Percentiles rank a stretch among this genome's conserved stretches.
These are phyloP conservation scores for Drosophila paranaensis DNA, from an alignment of 2,888 invertebrate genomes.

Conservation along the genomic window DNA sequence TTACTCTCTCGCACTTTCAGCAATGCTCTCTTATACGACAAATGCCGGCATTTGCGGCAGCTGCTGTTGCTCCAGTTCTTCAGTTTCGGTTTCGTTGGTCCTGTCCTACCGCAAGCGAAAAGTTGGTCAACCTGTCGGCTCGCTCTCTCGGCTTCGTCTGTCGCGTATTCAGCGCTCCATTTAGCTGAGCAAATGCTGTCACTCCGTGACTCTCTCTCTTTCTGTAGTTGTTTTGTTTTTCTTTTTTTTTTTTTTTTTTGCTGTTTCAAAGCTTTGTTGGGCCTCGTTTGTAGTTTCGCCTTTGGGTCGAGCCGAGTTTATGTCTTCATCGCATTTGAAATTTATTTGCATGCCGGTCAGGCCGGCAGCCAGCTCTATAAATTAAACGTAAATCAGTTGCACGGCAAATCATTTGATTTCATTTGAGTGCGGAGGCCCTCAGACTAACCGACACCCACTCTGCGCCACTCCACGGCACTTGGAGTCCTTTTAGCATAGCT, in stretches of 20 bases:
- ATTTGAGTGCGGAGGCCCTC: constrained; percentile 56
- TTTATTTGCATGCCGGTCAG: constrained; percentile 77
- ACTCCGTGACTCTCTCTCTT: neutral
- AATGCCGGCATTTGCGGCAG: constrained; percentile 47
- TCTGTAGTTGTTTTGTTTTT: constrained; percentile 15
- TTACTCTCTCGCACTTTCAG: too few species aligned
- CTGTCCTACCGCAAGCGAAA: constrained; percentile 68
- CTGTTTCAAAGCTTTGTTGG: constrained; percentile 39
- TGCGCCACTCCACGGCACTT: neutral
- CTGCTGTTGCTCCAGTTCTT: constrained; percentile 51
- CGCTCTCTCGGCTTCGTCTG: constrained; percentile 18
- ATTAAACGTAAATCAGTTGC: constrained; percentile 77
- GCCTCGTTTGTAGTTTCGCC: constrained; percentile 53
- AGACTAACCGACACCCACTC: neutral
- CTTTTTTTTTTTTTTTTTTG: constrained; percentile 23
- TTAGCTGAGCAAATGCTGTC: constrained; percentile 12
- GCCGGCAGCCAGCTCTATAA: constrained; percentile 70
- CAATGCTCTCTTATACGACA: constrained; percentile 48
- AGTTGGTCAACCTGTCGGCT: constrained; percentile 54
- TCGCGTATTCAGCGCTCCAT: constrained; percentile 48
- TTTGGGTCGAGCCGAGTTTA: constrained; percentile 61
- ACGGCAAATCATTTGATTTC: constrained; percentile 77
- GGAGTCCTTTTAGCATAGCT: neutral
- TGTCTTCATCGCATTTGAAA: constrained; percentile 71
- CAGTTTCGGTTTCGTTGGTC: constrained; percentile 31